Evolutionary conservation across 2,113 vertebrate species (phyloP).

Genomic region (Myotis yumanensis): DNA sequence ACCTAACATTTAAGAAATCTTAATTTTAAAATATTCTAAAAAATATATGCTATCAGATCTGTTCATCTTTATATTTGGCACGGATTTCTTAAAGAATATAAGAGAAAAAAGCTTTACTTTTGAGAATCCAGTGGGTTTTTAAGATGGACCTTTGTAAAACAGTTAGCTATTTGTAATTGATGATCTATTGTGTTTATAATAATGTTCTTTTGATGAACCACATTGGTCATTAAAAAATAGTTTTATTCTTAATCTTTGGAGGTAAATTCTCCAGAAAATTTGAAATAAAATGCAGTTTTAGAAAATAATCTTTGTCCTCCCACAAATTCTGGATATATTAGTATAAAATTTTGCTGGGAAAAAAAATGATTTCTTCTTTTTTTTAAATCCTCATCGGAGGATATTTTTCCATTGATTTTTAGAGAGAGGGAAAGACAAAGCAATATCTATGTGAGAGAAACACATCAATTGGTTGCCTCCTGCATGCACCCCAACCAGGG

Average conservation of each 20-base stretch:
- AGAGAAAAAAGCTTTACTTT: neutral
- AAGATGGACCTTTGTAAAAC: neutral
- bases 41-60: neutral
- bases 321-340: slow-evolving; percentile 14
- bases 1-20: slow-evolving; percentile 6
- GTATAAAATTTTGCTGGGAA: neutral
- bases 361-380: neutral
- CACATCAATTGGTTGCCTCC: too few species aligned
- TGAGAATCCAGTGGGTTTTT: neutral
- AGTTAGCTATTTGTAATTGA: neutral
- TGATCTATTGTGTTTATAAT: neutral
- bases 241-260: slow-evolving; percentile 36
- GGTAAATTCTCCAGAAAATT: neutral
- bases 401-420: too few species aligned
- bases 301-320: neutral
- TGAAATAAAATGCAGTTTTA: slow-evolving; percentile 3
- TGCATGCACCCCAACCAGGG: too few species aligned
- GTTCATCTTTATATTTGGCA: neutral
- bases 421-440: too few species aligned
- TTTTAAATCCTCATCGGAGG: too few species aligned
- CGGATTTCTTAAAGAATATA: neutral
- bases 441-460: too few species aligned
- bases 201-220: neutral
- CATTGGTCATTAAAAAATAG: neutral
- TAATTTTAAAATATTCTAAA: neutral